Conservation (phyloP, 2,113 vertebrate species). For the Synchiropus splendidus region DNA sequence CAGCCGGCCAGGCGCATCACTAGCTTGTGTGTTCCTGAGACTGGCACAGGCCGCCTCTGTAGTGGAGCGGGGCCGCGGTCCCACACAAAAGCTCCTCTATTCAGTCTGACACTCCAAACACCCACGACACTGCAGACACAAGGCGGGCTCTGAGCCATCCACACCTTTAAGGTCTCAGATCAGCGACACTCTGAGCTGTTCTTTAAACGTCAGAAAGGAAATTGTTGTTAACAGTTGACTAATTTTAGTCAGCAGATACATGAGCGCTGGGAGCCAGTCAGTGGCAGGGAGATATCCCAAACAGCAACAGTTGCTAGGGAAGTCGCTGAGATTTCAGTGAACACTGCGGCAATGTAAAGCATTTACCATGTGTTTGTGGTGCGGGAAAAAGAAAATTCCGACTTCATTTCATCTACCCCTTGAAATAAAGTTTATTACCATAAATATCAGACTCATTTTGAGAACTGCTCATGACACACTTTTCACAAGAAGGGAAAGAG, state of each 20-base stretch:
- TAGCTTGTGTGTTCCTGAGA: conserved; percentile 51
- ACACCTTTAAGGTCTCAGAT: conserved; percentile 33
- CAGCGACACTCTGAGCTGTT: conserved; percentile 21
- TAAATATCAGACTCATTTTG: too few species aligned
- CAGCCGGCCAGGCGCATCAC: conserved; percentile 34
- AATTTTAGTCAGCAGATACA: conserved; percentile 52
- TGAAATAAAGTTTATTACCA: too few species aligned
- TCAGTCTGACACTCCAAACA: conserved; percentile 24
- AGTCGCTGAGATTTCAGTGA: conserved; percentile 16
- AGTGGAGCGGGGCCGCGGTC: conserved; percentile 20
- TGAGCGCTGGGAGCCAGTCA: conserved; percentile 23
- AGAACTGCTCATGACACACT: too few species aligned
- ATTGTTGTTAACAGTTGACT: conserved; percentile 28
- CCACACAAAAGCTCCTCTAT: conserved; percentile 60
- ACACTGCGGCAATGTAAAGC: neutral
- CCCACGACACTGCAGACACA: conserved; percentile 24
- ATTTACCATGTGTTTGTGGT: conserved; percentile 7
- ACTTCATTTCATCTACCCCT: too few species aligned
- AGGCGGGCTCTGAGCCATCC: conserved; percentile 32
- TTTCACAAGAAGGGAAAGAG: too few species aligned
- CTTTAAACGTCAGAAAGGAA: conserved; percentile 22
- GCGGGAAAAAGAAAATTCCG: too few species aligned
- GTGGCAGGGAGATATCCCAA: conserved; percentile 27
- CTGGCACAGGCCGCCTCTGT: conserved; percentile 67
- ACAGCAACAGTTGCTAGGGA: conserved; percentile 52